A percentile compares a stretch with the other conserved stretches of the same genome.
These are phyloP conservation scores for Diabrotica undecimpunctata DNA, from an alignment of 1,140 invertebrate genomes.

Conservation along the genomic window DNA sequence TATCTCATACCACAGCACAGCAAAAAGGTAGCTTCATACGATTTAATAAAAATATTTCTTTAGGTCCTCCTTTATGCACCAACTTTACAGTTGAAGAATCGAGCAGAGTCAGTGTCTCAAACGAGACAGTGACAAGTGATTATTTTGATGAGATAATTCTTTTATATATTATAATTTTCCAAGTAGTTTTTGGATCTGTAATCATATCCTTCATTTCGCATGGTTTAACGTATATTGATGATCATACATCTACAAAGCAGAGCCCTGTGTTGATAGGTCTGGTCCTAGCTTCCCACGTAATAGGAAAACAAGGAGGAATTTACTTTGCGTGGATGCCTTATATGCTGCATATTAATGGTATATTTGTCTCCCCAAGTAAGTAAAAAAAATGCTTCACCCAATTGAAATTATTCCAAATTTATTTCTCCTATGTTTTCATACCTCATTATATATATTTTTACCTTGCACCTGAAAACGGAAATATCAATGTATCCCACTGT, in stretches of 20 bases:
- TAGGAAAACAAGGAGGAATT: conserved; percentile 48
- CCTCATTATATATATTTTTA: no score
- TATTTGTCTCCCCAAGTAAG: conserved; percentile 38
- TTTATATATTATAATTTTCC: conserved; percentile 54
- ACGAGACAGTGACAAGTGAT: no score
- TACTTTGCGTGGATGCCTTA: conserved; percentile 46
- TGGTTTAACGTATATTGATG: conserved; percentile 65
- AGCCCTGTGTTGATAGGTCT: conserved; percentile 36
- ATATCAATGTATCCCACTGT: not conserved
- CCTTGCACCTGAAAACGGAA: not conserved
- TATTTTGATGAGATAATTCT: conserved; percentile 48
- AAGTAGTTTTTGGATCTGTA: conserved; percentile 57
- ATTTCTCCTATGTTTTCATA: no score
- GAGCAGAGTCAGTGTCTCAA: no score
- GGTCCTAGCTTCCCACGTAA: conserved; percentile 43
- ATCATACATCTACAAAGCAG: conserved; percentile 43
- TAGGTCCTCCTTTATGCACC: no score
- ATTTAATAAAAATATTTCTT: no score
- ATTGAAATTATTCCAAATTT: no score
- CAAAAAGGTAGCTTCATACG: no score
- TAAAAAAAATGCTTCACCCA: conserved; percentile 13
- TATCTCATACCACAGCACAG: no score
- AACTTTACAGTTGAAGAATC: no score
- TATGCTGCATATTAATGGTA: conserved; percentile 19
- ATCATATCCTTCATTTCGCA: conserved; percentile 60